Percentiles rank a stretch among this genome's conserved stretches.
phyloP scores from a whole-genome alignment of 2,113 vertebrate genomes.

The Poeciliopsis occidentalis region DNA sequence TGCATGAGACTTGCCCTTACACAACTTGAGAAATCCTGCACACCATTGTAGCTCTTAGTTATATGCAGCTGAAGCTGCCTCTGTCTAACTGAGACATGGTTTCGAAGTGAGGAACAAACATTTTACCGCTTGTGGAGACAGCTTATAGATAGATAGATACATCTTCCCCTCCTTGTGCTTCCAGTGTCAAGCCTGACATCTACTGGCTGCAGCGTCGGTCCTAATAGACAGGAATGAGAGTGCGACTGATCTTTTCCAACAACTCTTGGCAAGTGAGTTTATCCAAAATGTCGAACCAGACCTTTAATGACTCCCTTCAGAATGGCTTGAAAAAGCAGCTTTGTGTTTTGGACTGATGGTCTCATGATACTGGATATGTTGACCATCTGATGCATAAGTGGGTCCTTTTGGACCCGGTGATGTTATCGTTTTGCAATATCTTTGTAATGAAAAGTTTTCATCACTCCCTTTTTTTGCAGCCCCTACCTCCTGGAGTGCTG shows the following conservation, averaged over 20 bases:
- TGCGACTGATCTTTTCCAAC: slow-evolving; percentile 2
- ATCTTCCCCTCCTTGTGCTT: background rate
- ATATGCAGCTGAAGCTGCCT: slow-evolving; percentile 32
- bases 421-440: too few species aligned
- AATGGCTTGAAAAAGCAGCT: slow-evolving; percentile 4
- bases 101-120: slow-evolving; percentile 31
- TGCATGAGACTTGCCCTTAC: slow-evolving; percentile 15
- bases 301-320: slow-evolving; percentile 2
- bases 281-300: slow-evolving; percentile 11
- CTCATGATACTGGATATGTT: background rate
- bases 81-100: slow-evolving; percentile 14
- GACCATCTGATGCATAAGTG: too few species aligned
- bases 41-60: slow-evolving; percentile 44
- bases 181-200: background rate
- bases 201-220: background rate
- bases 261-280: background rate
- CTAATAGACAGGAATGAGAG: background rate
- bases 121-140: slow-evolving; percentile 18
- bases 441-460: too few species aligned
- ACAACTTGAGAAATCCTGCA: slow-evolving; percentile 38
- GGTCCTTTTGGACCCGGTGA: too few species aligned
- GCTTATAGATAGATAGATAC: background rate
- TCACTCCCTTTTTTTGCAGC: background rate
- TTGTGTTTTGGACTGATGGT: slow-evolving; percentile 12
- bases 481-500: background rate